These are phyloP conservation scores for Hystrix cristata DNA, from an alignment of 2,113 vertebrate species.

Conservation along the genomic window DNA sequence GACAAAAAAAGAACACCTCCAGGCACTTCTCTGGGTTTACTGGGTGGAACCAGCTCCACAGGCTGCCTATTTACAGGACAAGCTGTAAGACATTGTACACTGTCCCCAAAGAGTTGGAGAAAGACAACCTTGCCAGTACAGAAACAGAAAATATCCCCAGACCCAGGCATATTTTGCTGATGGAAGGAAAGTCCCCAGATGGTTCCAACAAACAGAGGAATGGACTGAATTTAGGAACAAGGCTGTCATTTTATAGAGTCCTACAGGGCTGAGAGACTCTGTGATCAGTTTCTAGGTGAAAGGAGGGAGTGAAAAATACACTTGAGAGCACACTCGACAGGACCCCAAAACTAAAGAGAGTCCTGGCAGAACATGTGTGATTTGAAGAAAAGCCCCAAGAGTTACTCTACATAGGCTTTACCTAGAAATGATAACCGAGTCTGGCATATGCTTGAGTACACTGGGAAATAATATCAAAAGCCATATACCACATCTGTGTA, in stretches of 20 bases:
- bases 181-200: constrained; percentile 57
- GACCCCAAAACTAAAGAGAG: neutral
- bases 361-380: neutral
- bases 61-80: neutral
- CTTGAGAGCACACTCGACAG: neutral
- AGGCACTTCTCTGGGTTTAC: constrained; percentile 44
- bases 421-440: constrained; percentile 39
- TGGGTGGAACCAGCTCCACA: constrained; percentile 12
- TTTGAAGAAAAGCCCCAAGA: neutral
- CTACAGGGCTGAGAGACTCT: neutral
- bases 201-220: constrained; percentile 41
- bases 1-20: constrained; percentile 46
- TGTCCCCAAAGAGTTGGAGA: neutral
- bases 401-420: neutral
- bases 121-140: neutral
- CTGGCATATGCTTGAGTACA: neutral
- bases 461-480: constrained; percentile 17
- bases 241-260: constrained; percentile 1
- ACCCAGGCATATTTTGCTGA: neutral
- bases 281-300: neutral
- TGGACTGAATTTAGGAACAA: neutral
- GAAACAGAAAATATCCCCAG: constrained; percentile 53
- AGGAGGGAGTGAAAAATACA: neutral
- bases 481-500: constrained; percentile 42
- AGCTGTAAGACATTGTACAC: neutral